Conservation (phyloP, 2,113 vertebrate genomes). For the Antechinus stuartii region DNA sequence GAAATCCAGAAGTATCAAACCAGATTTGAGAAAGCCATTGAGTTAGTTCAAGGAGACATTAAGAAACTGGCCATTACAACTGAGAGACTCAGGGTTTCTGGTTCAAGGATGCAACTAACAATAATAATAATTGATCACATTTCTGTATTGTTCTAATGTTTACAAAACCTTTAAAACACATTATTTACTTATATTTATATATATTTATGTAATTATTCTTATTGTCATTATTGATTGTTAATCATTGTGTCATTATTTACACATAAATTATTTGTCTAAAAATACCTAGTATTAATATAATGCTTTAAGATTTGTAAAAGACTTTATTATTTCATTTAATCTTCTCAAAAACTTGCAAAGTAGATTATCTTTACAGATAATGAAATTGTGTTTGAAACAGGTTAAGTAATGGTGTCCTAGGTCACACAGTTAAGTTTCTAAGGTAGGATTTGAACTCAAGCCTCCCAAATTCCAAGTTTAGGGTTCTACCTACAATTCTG, state of each 20-base stretch:
- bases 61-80: background rate
- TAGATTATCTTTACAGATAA: background rate
- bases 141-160: background rate
- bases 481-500: background rate
- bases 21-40: background rate
- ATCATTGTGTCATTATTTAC: background rate
- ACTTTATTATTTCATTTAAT: background rate
- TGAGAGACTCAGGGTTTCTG: background rate
- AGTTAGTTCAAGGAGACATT: slow-evolving; percentile 17
- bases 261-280: background rate
- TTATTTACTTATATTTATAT: background rate
- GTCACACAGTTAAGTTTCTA: background rate
- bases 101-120: background rate
- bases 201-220: background rate
- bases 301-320: background rate
- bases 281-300: background rate
- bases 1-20: background rate
- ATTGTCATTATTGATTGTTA: too few species aligned
- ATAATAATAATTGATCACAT: background rate
- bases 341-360: background rate
- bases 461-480: background rate
- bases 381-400: background rate
- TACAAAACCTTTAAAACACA: too few species aligned
- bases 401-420: background rate
- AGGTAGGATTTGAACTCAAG: background rate